phyloP scores from a whole-genome alignment of 2,113 vertebrate species.

The Carollia perspicillata region DNA sequence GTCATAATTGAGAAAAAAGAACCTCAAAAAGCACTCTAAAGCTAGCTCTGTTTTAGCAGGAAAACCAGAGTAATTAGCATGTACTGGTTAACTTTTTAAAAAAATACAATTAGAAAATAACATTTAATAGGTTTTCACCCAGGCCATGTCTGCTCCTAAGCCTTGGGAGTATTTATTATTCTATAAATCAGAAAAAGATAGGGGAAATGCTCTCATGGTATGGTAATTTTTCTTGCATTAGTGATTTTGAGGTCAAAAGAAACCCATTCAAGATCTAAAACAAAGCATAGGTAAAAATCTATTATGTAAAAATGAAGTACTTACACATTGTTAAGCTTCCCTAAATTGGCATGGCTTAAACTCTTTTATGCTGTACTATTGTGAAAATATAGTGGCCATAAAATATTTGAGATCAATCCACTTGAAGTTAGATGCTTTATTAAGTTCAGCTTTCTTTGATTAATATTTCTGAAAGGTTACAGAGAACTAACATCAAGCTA shows the following conservation, averaged over 20 bases:
- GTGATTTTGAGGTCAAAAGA: slow-evolving; percentile 73
- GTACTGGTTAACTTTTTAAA: background rate
- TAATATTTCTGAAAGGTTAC: slow-evolving; percentile 45
- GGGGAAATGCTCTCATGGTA: background rate
- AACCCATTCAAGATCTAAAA: slow-evolving; percentile 63
- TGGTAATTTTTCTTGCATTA: slow-evolving; percentile 70
- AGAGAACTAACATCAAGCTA: background rate
- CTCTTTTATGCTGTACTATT: slow-evolving; percentile 30
- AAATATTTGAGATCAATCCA: slow-evolving; percentile 56
- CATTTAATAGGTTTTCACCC: slow-evolving; percentile 13
- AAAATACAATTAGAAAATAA: slow-evolving; percentile 30
- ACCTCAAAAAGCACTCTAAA: background rate
- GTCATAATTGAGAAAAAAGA: background rate
- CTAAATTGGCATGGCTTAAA: slow-evolving; percentile 52
- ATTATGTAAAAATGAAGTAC: slow-evolving; percentile 56
- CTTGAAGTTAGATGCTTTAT: slow-evolving; percentile 46
- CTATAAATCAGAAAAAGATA: background rate
- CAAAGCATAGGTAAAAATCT: slow-evolving; percentile 60
- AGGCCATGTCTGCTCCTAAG: background rate
- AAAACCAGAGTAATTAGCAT: slow-evolving; percentile 35
- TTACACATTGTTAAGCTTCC: slow-evolving; percentile 41
- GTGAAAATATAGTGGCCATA: slow-evolving; percentile 51
- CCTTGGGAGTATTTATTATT: slow-evolving; percentile 40
- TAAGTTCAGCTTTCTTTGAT: slow-evolving; percentile 51
- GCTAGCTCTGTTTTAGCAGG: slow-evolving; percentile 43